Conservation (phyloP, 2,113 vertebrate species). For the Capra hircus region DNA sequence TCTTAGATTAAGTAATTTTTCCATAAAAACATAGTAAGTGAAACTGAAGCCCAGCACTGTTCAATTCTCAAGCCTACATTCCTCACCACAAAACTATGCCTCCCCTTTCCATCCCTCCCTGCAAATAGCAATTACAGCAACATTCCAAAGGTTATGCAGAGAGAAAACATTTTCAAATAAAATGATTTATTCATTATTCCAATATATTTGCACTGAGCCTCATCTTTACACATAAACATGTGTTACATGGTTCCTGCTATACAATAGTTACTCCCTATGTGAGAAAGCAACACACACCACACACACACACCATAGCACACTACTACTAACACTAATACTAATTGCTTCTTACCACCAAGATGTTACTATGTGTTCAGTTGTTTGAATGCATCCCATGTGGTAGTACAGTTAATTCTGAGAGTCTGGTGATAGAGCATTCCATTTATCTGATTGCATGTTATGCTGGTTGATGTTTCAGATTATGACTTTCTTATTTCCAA, state of each 20-base stretch:
- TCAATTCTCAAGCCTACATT: neutral
- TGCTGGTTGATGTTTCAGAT: neutral
- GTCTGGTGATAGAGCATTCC: neutral
- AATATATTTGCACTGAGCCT: neutral
- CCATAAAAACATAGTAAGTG: neutral
- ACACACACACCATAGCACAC: neutral
- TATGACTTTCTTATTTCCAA: conserved; percentile 11
- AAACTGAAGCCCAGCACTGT: neutral
- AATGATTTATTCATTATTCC: neutral
- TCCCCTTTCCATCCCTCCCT: neutral
- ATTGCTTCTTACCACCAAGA: neutral
- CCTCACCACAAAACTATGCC: neutral
- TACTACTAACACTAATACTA: neutral
- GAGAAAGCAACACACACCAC: neutral
- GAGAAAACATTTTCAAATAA: neutral
- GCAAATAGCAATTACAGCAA: neutral
- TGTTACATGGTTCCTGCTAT: neutral
- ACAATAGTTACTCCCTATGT: neutral
- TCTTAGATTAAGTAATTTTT: neutral
- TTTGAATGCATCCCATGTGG: neutral
- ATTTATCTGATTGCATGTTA: neutral
- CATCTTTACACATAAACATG: neutral
- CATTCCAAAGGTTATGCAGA: neutral
- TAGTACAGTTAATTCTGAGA: neutral
- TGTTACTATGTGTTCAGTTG: neutral